Conservation (phyloP, 2,888 invertebrate species). For the Theristus sp. region DNA sequence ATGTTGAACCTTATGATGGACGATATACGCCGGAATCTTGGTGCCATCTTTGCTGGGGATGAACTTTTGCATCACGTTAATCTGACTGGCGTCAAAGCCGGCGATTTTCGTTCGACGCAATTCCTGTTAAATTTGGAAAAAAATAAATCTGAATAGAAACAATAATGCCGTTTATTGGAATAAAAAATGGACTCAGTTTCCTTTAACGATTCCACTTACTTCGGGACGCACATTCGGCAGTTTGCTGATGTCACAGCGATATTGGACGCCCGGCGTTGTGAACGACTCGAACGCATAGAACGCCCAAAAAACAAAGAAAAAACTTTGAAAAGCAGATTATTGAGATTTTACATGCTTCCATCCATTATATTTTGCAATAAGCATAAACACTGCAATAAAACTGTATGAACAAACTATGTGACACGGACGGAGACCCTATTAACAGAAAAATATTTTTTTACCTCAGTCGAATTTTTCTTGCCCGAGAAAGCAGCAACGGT, state of each 20-base stretch:
- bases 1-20: constrained; percentile 32
- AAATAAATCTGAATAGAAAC: not conserved
- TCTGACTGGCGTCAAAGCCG: constrained; percentile 56
- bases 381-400: no score
- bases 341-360: no score
- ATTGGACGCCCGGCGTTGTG: constrained; percentile 68
- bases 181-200: no score
- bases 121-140: constrained; percentile 41
- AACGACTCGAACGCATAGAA: constrained; percentile 88
- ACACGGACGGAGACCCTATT: no score
- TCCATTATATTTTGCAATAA: no score
- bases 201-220: no score
- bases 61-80: constrained; percentile 71
- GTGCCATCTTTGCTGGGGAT: constrained; percentile 80
- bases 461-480: constrained; percentile 39
- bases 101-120: constrained; percentile 66
- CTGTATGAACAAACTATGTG: no score
- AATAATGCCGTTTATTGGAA: not conserved
- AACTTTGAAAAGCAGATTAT: no score
- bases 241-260: constrained; percentile 57
- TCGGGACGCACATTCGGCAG: no score
- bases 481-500: constrained; percentile 65
- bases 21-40: constrained; percentile 84
- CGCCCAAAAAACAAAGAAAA: constrained; percentile 44
- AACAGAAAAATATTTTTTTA: no score